Evolutionary conservation across 2,113 vertebrate genomes (phyloP).

Genomic region (Burhinus bistriatus): DNA sequence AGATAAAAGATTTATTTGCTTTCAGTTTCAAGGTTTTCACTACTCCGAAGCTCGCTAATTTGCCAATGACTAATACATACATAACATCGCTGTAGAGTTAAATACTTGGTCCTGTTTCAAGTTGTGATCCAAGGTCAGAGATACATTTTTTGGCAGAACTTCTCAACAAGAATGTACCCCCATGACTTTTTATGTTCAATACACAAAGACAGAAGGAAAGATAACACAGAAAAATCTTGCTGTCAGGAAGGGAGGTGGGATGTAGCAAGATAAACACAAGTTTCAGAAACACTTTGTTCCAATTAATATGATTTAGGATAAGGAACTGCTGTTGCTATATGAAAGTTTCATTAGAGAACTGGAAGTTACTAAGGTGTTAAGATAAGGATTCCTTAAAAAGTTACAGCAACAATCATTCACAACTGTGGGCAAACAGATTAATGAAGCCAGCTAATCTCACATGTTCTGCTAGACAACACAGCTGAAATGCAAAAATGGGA

Average conservation of each 20-base stretch:
- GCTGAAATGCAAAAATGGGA: constrained; percentile 28
- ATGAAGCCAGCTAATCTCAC: constrained; percentile 51
- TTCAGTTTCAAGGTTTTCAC: constrained; percentile 79
- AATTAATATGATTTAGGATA: constrained; percentile 74
- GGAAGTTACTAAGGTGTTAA: constrained; percentile 62
- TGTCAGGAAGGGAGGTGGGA: constrained; percentile 64
- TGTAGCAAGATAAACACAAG: constrained; percentile 65
- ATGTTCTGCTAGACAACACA: neutral
- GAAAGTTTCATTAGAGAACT: constrained; percentile 53
- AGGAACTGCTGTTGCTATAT: constrained; percentile 21
- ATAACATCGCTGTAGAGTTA: constrained; percentile 67
- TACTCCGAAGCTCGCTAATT: constrained; percentile 68
- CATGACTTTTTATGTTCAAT: constrained; percentile 68
- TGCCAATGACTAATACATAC: constrained; percentile 71
- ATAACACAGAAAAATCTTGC: constrained; percentile 65
- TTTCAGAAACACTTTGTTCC: constrained; percentile 62
- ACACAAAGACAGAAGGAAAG: constrained; percentile 69
- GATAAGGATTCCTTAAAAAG: constrained; percentile 66
- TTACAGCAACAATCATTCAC: constrained; percentile 45
- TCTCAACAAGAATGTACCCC: constrained; percentile 67
- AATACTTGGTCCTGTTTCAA: constrained; percentile 74
- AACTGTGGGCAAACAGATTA: constrained; percentile 61
- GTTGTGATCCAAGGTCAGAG: constrained; percentile 78
- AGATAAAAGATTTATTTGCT: constrained; percentile 81
- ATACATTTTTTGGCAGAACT: constrained; percentile 81